Conservation (phyloP, 1,140 invertebrate species). For the Onthophagus taurus region DNA sequence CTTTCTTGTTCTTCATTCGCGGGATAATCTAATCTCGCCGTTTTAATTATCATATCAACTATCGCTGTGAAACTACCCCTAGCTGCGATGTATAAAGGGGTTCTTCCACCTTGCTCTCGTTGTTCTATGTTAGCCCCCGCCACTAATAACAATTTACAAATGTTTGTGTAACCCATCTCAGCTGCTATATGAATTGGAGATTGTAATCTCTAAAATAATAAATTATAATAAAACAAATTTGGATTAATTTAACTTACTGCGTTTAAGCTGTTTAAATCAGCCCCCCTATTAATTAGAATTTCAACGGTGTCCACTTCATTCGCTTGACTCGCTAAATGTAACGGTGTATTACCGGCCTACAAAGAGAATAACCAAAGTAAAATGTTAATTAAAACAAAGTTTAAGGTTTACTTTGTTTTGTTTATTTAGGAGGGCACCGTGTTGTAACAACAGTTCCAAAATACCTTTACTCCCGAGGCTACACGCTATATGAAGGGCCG, state of each 20-base stretch:
- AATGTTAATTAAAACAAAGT: not conserved
- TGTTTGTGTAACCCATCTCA: slow-evolving; percentile 56
- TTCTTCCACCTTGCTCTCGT: slow-evolving; percentile 58
- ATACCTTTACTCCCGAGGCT: slow-evolving; percentile 64
- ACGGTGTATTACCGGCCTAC: slow-evolving; percentile 63
- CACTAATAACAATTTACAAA: slow-evolving; percentile 53
- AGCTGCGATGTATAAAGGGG: slow-evolving; percentile 61
- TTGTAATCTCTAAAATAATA: slow-evolving; percentile 47
- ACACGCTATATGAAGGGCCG: slow-evolving; percentile 64
- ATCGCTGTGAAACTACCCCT: slow-evolving; percentile 75
- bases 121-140: slow-evolving; percentile 56
- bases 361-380: slow-evolving; percentile 21
- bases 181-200: slow-evolving; percentile 61
- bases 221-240: not conserved
- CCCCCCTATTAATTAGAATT: slow-evolving; percentile 58
- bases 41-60: slow-evolving; percentile 75
- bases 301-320: slow-evolving; percentile 62
- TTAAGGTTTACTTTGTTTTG: slow-evolving; percentile 55
- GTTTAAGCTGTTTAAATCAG: slow-evolving; percentile 63
- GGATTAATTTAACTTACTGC: slow-evolving; percentile 47
- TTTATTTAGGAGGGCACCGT: slow-evolving; percentile 56
- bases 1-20: slow-evolving; percentile 24
- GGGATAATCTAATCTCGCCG: slow-evolving; percentile 47
- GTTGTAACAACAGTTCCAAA: slow-evolving; percentile 56
- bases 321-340: slow-evolving; percentile 65